Percentiles rank a stretch among this genome's conserved stretches.
Evolutionary conservation across 2,113 vertebrate species (phyloP).

Genomic region (Toxostoma redivivum): DNA sequence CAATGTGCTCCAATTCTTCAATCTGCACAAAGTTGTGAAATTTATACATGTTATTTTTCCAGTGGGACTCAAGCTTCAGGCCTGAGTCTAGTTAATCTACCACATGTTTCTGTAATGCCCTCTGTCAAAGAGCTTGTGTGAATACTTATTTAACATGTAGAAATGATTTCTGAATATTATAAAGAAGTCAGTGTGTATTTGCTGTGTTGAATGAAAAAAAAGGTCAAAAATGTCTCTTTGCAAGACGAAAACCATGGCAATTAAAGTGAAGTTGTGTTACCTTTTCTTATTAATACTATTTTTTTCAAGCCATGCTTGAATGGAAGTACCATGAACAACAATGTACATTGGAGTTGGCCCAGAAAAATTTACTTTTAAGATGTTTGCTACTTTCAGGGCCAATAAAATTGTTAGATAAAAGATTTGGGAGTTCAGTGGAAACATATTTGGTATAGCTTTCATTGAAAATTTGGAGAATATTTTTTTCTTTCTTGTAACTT

Average conservation of each 20-base stretch:
- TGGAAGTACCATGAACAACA: neutral
- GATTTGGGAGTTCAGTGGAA: neutral
- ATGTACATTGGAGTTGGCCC: neutral
- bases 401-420: neutral
- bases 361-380: neutral
- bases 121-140: neutral
- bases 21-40: neutral
- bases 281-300: neutral
- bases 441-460: neutral
- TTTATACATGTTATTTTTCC: neutral
- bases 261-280: neutral
- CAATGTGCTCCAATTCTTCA: neutral
- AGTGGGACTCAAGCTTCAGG: neutral
- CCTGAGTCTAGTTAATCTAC: neutral
- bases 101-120: neutral
- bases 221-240: neutral
- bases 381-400: neutral
- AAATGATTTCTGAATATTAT: neutral
- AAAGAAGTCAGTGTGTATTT: neutral
- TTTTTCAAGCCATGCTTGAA: neutral
- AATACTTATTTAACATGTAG: neutral
- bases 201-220: neutral
- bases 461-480: neutral
- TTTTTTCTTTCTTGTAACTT: neutral
- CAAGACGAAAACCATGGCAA: neutral